Base-by-base conservation (phyloP, 2,888 invertebrate species). In the Syrista parreyssii region DNA sequence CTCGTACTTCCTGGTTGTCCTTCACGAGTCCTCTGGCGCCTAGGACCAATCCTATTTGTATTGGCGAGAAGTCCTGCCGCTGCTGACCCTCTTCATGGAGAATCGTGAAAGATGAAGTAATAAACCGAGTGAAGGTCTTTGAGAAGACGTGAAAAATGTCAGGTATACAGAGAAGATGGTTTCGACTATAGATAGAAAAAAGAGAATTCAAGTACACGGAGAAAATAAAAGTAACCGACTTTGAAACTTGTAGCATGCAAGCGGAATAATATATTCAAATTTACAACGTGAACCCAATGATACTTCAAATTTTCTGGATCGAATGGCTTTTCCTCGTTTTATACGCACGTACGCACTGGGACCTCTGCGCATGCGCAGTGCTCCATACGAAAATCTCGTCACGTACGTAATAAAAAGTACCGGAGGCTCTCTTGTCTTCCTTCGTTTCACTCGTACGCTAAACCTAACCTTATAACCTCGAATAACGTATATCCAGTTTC, bases 21-120 rank as follows among this genome's bases (percentile, higher is more conserved):
- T 72, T 76, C 76, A 36, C 71, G 75, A 78, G 76, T 40, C 73
- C 78, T 79, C 78, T 76, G 76, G 72, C 40, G 30, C 9, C 68
- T 36, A 31, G 55, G 34, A 68, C 34, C 75, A 75, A 78, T 80
- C 77, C 78, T 81, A 82, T 84, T 84, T 82, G 83, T 82, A 80
- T 82, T 80, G 81, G 79, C 79, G 80, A 80, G 71, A 55, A 80
- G 81, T 81, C 78, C 80, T 77, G 81, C 71, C 31, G 33, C 71
- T 71, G 71, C 12, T 71, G 71, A 71, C 71, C 71, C 31, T 71
- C 23, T 55, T 55, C 40, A 23, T 6, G 15, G 23, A 55, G 9
- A 55, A 23, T 55, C 15, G 40, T 55, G 23, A 55, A 23, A 23
- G 6, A 23, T 23, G 9, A 23, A 23, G 40, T 12, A 40, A 40